phyloP scores from a whole-genome alignment of 2,797 vertebrate genomes.

The Helostoma temminkii region DNA sequence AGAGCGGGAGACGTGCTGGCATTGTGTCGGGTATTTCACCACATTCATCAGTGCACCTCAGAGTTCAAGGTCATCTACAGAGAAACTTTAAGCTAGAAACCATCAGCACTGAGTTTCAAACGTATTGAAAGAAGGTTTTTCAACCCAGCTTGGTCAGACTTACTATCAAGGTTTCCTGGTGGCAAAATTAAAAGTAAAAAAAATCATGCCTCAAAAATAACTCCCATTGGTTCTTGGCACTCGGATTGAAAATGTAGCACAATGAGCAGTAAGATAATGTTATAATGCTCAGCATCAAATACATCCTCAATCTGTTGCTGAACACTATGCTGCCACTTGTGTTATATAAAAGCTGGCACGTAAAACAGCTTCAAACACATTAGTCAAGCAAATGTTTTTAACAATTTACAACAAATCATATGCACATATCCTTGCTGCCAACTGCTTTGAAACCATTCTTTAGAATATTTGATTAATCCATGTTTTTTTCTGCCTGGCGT shows the following conservation, averaged over 20 bases:
- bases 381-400: too few relatives aligned
- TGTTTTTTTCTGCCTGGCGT: neutral
- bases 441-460: neutral
- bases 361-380: neutral
- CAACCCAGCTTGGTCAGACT: neutral
- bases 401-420: too few relatives aligned
- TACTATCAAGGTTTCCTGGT: constrained; percentile 3
- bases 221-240: neutral
- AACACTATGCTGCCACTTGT: neutral
- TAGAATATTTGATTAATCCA: too few relatives aligned
- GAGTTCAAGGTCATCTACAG: constrained; percentile 24
- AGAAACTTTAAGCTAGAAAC: constrained; percentile 28
- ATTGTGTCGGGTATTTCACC: constrained; percentile 21
- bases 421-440: neutral
- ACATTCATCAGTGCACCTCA: constrained; percentile 27
- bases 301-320: neutral
- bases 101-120: constrained; percentile 24
- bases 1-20: constrained; percentile 6
- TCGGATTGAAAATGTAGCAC: constrained; percentile 12
- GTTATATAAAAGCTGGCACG: constrained; percentile 1
- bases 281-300: constrained; percentile 3
- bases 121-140: constrained; percentile 12
- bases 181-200: constrained; percentile 1
- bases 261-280: neutral
- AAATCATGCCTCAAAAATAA: constrained; percentile 1